Conservation (phyloP, 2,113 vertebrate genomes). For the Acanthisitta chloris region DNA sequence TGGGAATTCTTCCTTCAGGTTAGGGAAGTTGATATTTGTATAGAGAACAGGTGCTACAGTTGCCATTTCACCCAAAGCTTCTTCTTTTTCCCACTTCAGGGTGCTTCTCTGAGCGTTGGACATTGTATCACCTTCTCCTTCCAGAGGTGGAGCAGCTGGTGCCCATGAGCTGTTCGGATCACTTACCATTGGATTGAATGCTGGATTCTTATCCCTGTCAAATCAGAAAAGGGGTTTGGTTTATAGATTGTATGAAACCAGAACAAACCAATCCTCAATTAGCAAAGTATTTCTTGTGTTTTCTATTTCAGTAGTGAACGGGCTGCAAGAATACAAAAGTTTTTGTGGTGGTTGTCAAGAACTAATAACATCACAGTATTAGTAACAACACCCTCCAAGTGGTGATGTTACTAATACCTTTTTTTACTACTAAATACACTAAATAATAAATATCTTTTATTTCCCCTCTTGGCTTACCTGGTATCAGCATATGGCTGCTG, state of each 20-base stretch:
- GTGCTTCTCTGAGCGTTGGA: constrained; percentile 91
- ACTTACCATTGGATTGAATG: constrained; percentile 81
- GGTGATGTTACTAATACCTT: neutral
- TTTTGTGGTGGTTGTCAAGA: neutral
- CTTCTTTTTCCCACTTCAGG: constrained; percentile 97
- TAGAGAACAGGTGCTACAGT: constrained; percentile 96
- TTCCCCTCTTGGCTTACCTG: constrained; percentile 59
- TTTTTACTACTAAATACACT: neutral
- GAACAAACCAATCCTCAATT: neutral
- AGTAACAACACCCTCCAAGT: neutral
- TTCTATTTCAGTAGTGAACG: neutral
- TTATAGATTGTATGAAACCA: neutral
- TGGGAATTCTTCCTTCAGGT: constrained; percentile 89
- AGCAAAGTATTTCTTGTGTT: neutral
- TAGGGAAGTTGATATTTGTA: constrained; percentile 93
- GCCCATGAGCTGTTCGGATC: constrained; percentile 84
- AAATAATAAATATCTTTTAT: neutral
- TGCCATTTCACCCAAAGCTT: constrained; percentile 90
- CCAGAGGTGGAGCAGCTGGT: constrained; percentile 71
- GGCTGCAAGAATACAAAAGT: neutral
- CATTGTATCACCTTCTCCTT: constrained; percentile 86
- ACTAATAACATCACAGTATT: neutral
- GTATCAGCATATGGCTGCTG: constrained; percentile 75
- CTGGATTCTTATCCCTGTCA: constrained; percentile 84
- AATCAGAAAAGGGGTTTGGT: neutral